A percentile compares a stretch with the other conserved stretches of the same genome.
phyloP scores from a whole-genome alignment of 2,797 vertebrate genomes.

The Discoglossus pictus region DNA sequence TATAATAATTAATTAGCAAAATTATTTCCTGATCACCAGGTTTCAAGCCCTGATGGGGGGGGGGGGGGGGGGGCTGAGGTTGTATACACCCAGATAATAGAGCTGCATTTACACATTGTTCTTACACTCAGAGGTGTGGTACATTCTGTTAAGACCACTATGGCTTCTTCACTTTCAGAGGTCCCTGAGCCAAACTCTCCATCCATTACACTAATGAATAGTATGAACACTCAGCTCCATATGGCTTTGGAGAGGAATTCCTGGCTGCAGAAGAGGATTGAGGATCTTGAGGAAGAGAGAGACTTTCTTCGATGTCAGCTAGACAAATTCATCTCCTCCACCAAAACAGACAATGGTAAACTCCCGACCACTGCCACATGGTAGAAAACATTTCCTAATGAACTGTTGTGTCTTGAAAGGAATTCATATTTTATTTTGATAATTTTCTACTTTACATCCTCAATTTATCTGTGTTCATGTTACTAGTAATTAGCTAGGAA shows the following conservation, averaged over 20 bases:
- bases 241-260: constrained; percentile 89
- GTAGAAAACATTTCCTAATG: neutral
- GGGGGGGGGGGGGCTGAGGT: neutral
- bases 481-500: neutral
- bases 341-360: constrained; percentile 69
- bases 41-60: neutral
- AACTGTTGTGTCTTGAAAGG: neutral
- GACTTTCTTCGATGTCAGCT: constrained; percentile 88
- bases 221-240: constrained; percentile 84
- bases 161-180: constrained; percentile 38
- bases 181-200: constrained; percentile 67
- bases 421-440: neutral
- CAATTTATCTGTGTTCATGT: neutral
- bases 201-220: constrained; percentile 79
- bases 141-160: neutral
- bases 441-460: neutral
- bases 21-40: neutral
- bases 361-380: neutral
- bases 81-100: neutral
- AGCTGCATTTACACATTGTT: neutral
- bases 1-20: neutral
- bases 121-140: neutral
- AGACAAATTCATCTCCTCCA: constrained; percentile 87
- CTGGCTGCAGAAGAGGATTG: constrained; percentile 88
- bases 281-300: constrained; percentile 88